phyloP scores from a whole-genome alignment of 2,113 vertebrate genomes.

The cattle (Bos taurus) region DNA sequence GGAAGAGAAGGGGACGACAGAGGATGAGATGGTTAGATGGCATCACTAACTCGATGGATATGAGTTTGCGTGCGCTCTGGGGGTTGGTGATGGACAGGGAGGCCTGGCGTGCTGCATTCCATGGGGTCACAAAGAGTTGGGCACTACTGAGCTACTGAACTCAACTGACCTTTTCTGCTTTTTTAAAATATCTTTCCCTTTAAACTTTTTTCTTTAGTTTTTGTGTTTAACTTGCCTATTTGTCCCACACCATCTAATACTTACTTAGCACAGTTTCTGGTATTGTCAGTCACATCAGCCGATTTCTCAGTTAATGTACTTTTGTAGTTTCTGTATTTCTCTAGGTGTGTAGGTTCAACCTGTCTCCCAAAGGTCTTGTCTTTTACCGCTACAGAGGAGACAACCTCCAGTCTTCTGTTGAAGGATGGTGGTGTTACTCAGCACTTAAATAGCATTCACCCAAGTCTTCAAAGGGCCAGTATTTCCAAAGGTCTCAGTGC shows the following conservation, averaged over 20 bases:
- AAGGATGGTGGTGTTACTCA: background rate
- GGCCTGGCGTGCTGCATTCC: background rate
- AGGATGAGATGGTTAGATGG: background rate
- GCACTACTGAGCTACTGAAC: background rate
- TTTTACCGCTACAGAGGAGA: background rate
- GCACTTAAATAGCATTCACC: background rate
- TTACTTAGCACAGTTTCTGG: background rate
- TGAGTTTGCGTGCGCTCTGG: background rate
- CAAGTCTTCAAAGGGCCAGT: background rate
- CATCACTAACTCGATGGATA: background rate
- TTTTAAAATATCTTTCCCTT: background rate
- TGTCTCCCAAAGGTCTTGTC: background rate
- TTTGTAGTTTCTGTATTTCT: background rate
- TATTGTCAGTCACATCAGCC: background rate
- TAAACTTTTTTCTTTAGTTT: background rate
- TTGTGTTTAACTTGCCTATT: background rate
- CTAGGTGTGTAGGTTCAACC: background rate
- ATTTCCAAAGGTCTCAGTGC: background rate
- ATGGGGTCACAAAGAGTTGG: background rate
- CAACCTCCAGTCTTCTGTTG: background rate
- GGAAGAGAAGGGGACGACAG: background rate
- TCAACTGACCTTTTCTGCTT: background rate
- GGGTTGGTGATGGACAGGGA: background rate
- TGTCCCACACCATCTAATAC: background rate
- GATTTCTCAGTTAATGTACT: background rate